Evolutionary conservation across 1,140 invertebrate species (phyloP), one percentile per base, ranked within the genome.

Genomic region (Formica selysi): DNA sequence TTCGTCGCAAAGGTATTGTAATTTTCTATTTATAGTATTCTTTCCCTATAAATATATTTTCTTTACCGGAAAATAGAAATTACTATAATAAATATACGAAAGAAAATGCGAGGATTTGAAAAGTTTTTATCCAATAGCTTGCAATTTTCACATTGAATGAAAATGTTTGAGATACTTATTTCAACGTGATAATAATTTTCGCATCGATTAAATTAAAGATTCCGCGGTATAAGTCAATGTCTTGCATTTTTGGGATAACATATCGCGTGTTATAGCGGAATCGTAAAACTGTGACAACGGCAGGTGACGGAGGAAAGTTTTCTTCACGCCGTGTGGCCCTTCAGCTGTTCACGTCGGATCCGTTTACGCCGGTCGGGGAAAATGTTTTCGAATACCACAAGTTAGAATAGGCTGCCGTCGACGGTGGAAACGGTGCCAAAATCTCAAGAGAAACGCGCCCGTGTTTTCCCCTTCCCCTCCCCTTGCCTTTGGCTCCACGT

Each of bases 401-500:
- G 83, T 91, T 89, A 89, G 89, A 91, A 91, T 92, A 92, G 90
- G 86, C 87, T 78, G 90, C 86, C 90, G 91, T 89, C 87, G 88
- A 85, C 81, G 88, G 80, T 89, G 85, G 90, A 92, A 92, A 89
- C 91, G 84, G 91, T 94, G 94, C 94, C 94, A 94, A 94, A 94
- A 93, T 93, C 93, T 93, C 92, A 92, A 93, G 92, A 93, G 92
- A 91, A 91, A 93, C 92, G 91, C 87, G 92, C 65, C 86, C 90
- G 87, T 79, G 67, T 61, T 26, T 10, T 87, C 68, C 67, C 76
- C 11, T 73, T 61, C 62, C 79, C 57, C 54, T 5, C 16, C 13
- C 16, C 13, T 51, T 85, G 81, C 85, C 89, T 83, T 85, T 86
- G 90, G 89, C 89, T 86, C 86, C 73, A 62, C 71, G 87, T 85